Evolutionary conservation across 1,140 invertebrate species (phyloP).

Genomic region (Hyles euphorbiae): DNA sequence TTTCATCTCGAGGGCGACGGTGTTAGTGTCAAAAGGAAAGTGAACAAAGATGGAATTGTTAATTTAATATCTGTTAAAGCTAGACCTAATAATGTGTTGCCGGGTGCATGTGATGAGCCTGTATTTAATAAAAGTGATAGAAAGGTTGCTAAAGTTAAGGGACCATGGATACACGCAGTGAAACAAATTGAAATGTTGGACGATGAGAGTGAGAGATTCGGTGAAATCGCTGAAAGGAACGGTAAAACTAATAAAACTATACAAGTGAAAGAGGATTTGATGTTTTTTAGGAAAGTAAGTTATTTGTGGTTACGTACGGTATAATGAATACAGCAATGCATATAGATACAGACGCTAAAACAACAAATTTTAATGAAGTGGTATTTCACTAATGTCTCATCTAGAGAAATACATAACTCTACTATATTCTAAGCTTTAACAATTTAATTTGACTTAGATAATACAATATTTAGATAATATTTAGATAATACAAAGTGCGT

Average conservation of each 20-base stretch:
- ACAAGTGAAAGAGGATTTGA: slow-evolving; percentile 12
- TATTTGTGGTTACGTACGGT: not conserved
- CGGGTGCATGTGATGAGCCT: slow-evolving; percentile 29
- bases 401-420: too few relatives aligned
- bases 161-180: not conserved
- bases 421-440: too few relatives aligned
- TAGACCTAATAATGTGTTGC: slow-evolving; percentile 31
- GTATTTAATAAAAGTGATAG: not conserved
- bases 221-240: slow-evolving; percentile 14
- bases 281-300: slow-evolving; percentile 19
- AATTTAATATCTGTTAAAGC: slow-evolving; percentile 31
- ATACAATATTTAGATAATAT: too few relatives aligned
- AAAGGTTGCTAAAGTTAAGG: not conserved
- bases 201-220: not conserved
- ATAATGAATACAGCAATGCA: too few relatives aligned
- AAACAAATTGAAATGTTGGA: slow-evolving; percentile 15
- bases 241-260: slow-evolving; percentile 16
- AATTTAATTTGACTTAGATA: too few relatives aligned
- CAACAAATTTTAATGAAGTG: too few relatives aligned
- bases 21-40: slow-evolving; percentile 38
- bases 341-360: too few relatives aligned
- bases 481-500: too few relatives aligned
- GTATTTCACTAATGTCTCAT: too few relatives aligned
- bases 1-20: slow-evolving; percentile 46
- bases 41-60: slow-evolving; percentile 27